These are phyloP conservation scores for Ophioninae sp. DNA, from an alignment of 2,888 invertebrate genomes.

Conservation along the genomic window DNA sequence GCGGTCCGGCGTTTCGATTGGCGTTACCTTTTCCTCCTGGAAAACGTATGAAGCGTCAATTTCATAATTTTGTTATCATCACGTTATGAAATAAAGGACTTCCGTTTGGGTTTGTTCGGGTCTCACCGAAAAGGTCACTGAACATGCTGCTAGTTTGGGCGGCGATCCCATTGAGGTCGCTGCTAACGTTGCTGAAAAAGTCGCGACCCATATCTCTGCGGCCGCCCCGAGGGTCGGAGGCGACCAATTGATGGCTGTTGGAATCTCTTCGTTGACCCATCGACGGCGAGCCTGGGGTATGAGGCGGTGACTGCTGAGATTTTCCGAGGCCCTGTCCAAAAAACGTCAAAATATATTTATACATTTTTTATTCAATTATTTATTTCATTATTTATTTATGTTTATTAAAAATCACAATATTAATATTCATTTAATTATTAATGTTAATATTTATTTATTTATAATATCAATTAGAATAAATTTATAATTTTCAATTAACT, in stretches of 20 bases:
- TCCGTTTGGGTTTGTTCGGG: background rate
- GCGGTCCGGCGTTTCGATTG: slow-evolving; percentile 77
- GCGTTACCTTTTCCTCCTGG: slow-evolving; percentile 79
- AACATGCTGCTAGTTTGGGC: slow-evolving; percentile 97
- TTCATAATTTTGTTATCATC: slow-evolving; percentile 22
- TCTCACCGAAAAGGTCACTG: slow-evolving; percentile 92
- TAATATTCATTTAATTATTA: too few species aligned
- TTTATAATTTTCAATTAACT: too few species aligned
- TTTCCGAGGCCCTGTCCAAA: slow-evolving; percentile 81
- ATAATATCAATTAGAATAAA: too few species aligned
- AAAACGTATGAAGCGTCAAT: slow-evolving; percentile 58
- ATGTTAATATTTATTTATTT: too few species aligned
- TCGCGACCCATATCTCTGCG: slow-evolving; percentile 85
- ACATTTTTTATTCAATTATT: too few species aligned
- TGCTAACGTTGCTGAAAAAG: slow-evolving; percentile 95
- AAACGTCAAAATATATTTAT: background rate
- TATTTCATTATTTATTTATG: too few species aligned
- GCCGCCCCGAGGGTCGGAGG: slow-evolving; percentile 82
- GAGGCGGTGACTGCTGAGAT: slow-evolving; percentile 79
- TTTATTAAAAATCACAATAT: too few species aligned
- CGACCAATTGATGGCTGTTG: slow-evolving; percentile 84
- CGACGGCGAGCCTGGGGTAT: slow-evolving; percentile 72
- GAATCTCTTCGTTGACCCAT: slow-evolving; percentile 83
- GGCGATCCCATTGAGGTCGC: slow-evolving; percentile 95
- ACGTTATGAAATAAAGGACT: background rate